Conservation (phyloP, 2,113 vertebrate species). For the Aythya baeri region DNA sequence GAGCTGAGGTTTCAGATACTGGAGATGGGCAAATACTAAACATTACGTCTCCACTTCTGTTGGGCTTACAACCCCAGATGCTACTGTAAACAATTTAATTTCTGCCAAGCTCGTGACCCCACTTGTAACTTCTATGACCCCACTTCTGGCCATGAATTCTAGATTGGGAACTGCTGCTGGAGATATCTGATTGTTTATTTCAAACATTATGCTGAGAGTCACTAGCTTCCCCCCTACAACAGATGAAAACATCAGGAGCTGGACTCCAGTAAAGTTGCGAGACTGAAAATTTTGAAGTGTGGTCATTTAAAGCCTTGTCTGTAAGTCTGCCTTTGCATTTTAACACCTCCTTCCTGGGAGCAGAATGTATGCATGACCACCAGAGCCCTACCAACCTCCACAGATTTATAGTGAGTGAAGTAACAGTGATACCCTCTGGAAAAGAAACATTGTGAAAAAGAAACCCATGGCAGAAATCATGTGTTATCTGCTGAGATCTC, state of each 20-base stretch:
- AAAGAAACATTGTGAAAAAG: not conserved
- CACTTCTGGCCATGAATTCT: not conserved
- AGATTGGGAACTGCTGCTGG: not conserved
- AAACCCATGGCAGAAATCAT: not conserved
- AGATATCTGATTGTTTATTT: not conserved
- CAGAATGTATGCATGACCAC: not conserved
- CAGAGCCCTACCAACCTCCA: not conserved
- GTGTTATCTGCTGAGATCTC: not conserved
- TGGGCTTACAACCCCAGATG: not conserved
- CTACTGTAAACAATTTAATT: conserved; percentile 10
- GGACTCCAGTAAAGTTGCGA: not conserved
- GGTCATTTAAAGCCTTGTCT: not conserved
- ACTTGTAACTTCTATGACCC: conserved; percentile 10
- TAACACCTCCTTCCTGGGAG: not conserved
- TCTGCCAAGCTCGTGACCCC: conserved; percentile 6
- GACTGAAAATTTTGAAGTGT: not conserved
- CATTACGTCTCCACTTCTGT: not conserved
- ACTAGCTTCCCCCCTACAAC: not conserved
- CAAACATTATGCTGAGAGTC: not conserved
- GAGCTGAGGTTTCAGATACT: not conserved
- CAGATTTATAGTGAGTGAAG: not conserved
- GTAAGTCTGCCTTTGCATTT: not conserved
- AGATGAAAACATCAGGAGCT: not conserved
- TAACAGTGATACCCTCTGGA: not conserved
- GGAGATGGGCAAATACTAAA: not conserved